Evolutionary conservation across 1,140 invertebrate species (phyloP).

Genomic region (Pseudomyrmex flavicornis): DNA sequence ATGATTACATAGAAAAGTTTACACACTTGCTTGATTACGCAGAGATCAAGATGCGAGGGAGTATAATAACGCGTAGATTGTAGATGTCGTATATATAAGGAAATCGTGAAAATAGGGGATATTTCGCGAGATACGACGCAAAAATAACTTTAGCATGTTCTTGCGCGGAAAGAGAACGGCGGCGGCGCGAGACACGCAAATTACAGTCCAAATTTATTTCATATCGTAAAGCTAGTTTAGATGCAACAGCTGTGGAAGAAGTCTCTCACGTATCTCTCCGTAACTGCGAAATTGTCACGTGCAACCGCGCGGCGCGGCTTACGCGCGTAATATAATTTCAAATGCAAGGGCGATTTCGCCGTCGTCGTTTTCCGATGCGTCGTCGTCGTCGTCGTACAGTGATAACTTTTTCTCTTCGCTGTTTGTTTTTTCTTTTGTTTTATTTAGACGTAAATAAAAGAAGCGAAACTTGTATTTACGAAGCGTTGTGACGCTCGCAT

Average conservation of each 20-base stretch:
- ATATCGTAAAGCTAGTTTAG: conserved; percentile 60
- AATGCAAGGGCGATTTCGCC: conserved; percentile 33
- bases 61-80: background rate
- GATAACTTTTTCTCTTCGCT: background rate
- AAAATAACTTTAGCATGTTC: background rate
- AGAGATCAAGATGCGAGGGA: background rate
- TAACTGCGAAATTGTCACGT: conserved; percentile 44
- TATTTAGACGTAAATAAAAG: background rate
- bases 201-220: conserved; percentile 59
- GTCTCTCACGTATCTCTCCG: conserved; percentile 60
- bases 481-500: background rate
- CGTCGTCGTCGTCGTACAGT: background rate
- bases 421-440: background rate
- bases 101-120: conserved; percentile 6
- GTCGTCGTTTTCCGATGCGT: conserved; percentile 20
- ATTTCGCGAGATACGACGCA: background rate
- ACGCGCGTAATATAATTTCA: conserved; percentile 43
- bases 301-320: conserved; percentile 45
- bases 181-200: conserved; percentile 2
- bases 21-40: background rate
- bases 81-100: too few relatives aligned
- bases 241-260: conserved; percentile 55
- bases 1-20: background rate
- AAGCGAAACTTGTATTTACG: conserved; percentile 31
- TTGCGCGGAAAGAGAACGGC: background rate